These are phyloP conservation scores for Thecocarcelia acutangulata DNA, from an alignment of 2,888 invertebrate genomes.

Conservation along the genomic window DNA sequence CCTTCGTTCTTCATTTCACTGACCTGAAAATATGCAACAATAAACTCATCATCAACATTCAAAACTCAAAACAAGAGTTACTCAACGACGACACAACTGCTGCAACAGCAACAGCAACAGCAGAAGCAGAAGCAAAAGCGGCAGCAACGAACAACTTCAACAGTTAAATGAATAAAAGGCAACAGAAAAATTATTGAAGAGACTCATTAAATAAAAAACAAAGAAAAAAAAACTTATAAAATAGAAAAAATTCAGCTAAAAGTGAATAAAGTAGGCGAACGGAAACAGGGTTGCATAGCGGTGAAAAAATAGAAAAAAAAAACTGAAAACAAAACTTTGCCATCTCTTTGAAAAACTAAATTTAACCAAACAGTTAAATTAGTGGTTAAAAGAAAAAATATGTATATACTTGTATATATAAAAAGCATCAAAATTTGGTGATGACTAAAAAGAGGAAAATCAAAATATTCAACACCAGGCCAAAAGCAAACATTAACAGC, in stretches of 20 bases:
- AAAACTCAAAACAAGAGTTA: slow-evolving; percentile 55
- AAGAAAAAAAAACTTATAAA: slow-evolving; percentile 16
- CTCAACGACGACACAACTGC: slow-evolving; percentile 29
- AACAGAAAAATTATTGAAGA: slow-evolving; percentile 41
- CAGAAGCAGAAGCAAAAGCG: too few relatives aligned
- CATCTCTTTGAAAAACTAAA: slow-evolving; percentile 35
- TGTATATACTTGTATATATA: not conserved
- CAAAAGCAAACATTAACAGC: not conserved
- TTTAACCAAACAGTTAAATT: slow-evolving; percentile 52
- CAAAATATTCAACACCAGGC: slow-evolving; percentile 7
- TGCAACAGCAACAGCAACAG: too few relatives aligned
- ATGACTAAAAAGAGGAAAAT: slow-evolving; percentile 5
- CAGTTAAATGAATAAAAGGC: slow-evolving; percentile 24
- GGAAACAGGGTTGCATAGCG: not conserved
- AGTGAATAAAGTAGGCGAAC: slow-evolving; percentile 1
- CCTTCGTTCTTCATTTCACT: slow-evolving; percentile 34
- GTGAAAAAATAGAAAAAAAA: not conserved
- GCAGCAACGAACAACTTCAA: slow-evolving; percentile 51
- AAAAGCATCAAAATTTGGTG: slow-evolving; percentile 1
- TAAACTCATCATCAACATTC: slow-evolving; percentile 53
- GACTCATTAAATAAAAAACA: slow-evolving; percentile 55
- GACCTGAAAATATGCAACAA: slow-evolving; percentile 66
- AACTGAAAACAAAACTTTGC: slow-evolving; percentile 23
- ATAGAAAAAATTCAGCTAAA: slow-evolving; percentile 6
- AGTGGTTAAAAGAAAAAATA: slow-evolving; percentile 42